Conservation (phyloP, 2,797 vertebrate species). For the Hydrolagus colliei region DNA sequence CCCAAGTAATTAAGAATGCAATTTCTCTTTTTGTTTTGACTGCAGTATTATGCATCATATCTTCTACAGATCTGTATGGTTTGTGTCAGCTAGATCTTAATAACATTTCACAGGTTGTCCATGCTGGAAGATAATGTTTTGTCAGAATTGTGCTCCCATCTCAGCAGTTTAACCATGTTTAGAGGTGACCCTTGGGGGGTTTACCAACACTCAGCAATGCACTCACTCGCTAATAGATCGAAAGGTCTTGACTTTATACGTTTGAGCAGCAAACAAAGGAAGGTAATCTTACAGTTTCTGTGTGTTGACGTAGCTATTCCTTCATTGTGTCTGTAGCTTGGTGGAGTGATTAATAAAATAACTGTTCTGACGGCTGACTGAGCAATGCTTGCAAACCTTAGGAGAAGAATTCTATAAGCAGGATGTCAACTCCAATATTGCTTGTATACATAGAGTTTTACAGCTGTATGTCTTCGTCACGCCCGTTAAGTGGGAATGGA, state of each 20-base stretch:
- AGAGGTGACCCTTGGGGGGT: background rate
- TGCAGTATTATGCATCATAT: too few relatives aligned
- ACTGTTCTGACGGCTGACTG: background rate
- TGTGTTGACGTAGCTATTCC: background rate
- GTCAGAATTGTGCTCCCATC: too few relatives aligned
- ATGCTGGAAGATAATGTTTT: background rate
- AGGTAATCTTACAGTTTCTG: background rate
- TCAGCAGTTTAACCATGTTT: too few relatives aligned
- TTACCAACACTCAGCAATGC: background rate
- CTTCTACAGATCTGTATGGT: too few relatives aligned
- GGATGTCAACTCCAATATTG: background rate
- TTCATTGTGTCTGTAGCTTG: background rate
- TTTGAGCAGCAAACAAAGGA: too few relatives aligned
- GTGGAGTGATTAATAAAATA: background rate
- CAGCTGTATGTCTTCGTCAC: background rate
- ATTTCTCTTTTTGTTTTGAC: too few relatives aligned
- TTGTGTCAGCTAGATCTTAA: too few relatives aligned
- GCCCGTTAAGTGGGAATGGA: background rate
- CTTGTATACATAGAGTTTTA: background rate
- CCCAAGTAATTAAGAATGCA: too few relatives aligned
- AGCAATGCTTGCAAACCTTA: background rate
- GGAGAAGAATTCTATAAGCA: background rate
- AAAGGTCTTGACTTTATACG: background rate
- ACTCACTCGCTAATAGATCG: background rate
- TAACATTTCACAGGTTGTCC: background rate